Percentiles rank a stretch among this genome's conserved stretches.
Evolutionary conservation across 2,797 vertebrate species (phyloP).

Genomic region (Thamnophis elegans): DNA sequence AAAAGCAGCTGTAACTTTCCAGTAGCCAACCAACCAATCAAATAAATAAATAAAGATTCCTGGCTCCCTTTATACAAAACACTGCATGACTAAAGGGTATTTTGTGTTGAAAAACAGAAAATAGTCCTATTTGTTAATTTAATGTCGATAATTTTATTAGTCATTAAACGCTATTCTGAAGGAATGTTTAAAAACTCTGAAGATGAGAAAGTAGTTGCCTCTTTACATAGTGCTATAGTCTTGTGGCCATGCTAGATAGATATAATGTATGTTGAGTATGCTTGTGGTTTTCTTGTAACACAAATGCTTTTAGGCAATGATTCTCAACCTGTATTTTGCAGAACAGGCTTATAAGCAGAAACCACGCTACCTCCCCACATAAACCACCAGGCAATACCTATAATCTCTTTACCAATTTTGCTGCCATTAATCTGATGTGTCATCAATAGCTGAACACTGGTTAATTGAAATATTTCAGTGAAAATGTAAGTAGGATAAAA

Average conservation of each 20-base stretch:
- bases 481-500: background rate
- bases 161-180: background rate
- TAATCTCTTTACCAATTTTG: background rate
- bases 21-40: constrained; percentile 25
- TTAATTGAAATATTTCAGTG: background rate
- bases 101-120: constrained; percentile 35
- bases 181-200: background rate
- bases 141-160: background rate
- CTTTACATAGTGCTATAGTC: background rate
- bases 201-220: background rate
- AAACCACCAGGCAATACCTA: background rate
- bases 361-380: background rate
- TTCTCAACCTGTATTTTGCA: background rate
- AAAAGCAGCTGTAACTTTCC: constrained; percentile 52
- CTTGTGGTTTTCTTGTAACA: background rate
- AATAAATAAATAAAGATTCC: constrained; percentile 7
- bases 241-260: background rate
- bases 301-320: background rate
- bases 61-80: constrained; percentile 33
- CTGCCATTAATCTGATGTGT: background rate
- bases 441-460: background rate
- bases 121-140: constrained; percentile 33
- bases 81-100: constrained; percentile 15
- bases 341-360: background rate
- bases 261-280: background rate